Base-by-base conservation (phyloP, 1,140 invertebrate genomes). In the Contarinia nasturtii region DNA sequence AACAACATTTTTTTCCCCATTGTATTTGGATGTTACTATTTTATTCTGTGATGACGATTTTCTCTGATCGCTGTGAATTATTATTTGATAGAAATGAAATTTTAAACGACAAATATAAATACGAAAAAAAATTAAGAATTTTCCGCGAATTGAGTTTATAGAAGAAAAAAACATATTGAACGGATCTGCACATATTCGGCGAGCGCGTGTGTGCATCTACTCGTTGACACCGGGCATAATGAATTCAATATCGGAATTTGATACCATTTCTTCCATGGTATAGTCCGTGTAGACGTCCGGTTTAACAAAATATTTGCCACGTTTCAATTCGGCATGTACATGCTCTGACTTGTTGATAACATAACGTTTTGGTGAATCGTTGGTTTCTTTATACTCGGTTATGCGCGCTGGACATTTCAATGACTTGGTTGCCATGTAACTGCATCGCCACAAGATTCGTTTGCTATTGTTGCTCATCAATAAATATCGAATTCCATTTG, bases 401-500 rank as follows among this genome's bases (percentile, higher is more conserved):
- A 64, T 63, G 7, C 61, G 57, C 4, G 61, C 61, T 2, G 61
- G 61, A 44, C 61, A 64, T 44, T 64, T 64, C 1, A 63, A 50
- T 38, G 62, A 63, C 34, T 63, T 63, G 8, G 61, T 63, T 12
- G 59, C 58, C 61, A 63, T 63, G 2, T 56, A 63, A 18, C 59
- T 61, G 48, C 61, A 64, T n/a, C 61, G 58, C 61, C 61, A 64
- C 18, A 64, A 19, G 8, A 64, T 63, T 38, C 61, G 62, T 49
- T 62, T 63, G 21, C 59, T 60, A 50, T 61, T 64, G 49, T 64
- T 59, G 47, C 61, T 64, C 61, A 64, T 63, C 2, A 64, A 54
- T 2, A 64, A 50, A 44, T 63, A 64, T 11, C 61, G 58, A 19
- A 62, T 53, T 27, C 59, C 61, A 47, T 64, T 62, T 12, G 59